Conservation (phyloP, 2,113 vertebrate species). For the Empidonax alnorum region DNA sequence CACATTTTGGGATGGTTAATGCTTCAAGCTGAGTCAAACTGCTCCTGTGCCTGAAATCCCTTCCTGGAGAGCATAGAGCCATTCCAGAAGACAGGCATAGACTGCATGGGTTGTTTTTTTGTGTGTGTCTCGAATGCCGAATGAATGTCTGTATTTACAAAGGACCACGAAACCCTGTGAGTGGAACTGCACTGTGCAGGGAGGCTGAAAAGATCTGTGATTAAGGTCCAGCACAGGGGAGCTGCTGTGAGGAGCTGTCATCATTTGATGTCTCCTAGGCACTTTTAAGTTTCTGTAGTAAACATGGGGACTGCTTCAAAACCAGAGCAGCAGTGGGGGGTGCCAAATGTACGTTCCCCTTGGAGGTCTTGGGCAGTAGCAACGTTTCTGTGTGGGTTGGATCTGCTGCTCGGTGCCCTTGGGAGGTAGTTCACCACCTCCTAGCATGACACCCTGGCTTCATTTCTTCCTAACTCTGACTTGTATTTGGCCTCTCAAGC, state of each 20-base stretch:
- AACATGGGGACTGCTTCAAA: neutral
- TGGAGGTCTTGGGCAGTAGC: neutral
- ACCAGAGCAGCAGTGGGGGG: neutral
- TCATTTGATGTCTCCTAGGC: constrained; percentile 2
- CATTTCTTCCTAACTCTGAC: neutral
- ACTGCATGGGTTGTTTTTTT: neutral
- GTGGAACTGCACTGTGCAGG: neutral
- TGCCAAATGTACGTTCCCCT: neutral
- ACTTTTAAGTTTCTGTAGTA: constrained; percentile 37
- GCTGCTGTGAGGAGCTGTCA: constrained; percentile 28
- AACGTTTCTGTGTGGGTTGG: neutral
- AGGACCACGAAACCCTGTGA: neutral
- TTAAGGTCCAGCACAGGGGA: constrained; percentile 3
- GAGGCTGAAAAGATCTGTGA: neutral
- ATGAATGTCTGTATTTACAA: constrained; percentile 39
- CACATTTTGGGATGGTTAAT: neutral
- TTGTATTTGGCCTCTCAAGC: neutral
- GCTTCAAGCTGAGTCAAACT: neutral
- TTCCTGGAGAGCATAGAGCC: constrained; percentile 2
- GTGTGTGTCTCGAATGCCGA: neutral
- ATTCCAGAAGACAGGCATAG: neutral
- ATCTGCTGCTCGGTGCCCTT: neutral
- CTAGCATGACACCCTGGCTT: neutral
- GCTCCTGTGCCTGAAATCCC: constrained; percentile 8
- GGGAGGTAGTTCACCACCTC: neutral